A percentile compares a stretch with the other conserved stretches of the same genome.
phyloP scores from a whole-genome alignment of 2,797 vertebrate genomes.

The Rhinichthys osculus region DNA sequence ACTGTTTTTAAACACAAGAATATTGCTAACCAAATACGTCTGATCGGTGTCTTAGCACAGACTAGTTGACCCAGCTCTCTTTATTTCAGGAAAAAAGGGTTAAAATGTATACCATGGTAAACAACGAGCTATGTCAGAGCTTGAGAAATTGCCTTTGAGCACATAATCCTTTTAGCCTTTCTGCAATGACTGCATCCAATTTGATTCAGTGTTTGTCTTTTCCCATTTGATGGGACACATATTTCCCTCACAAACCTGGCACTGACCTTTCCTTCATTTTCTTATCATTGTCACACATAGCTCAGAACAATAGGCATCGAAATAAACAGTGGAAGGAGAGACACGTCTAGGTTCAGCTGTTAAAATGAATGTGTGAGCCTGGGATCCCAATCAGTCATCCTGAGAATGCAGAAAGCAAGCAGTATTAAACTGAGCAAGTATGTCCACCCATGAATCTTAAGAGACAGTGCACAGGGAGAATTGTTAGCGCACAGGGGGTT shows the following conservation, averaged over 20 bases:
- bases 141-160: neutral
- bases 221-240: constrained; percentile 30
- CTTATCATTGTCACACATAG: constrained; percentile 43
- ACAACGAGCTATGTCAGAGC: constrained; percentile 17
- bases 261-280: constrained; percentile 54
- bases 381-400: constrained; percentile 41
- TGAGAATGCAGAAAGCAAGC: neutral
- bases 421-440: constrained; percentile 33
- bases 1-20: neutral
- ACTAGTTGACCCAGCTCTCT: neutral
- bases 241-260: constrained; percentile 52
- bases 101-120: neutral
- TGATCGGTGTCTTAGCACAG: neutral
- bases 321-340: constrained; percentile 29
- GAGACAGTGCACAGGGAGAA: neutral
- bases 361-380: constrained; percentile 40
- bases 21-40: neutral
- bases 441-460: constrained; percentile 25
- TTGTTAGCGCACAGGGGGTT: constrained; percentile 41
- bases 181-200: constrained; percentile 53
- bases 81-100: neutral
- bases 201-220: constrained; percentile 57
- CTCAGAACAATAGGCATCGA: constrained; percentile 39
- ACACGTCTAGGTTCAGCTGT: neutral
- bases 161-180: constrained; percentile 26